Evolutionary conservation across 2,113 vertebrate species (phyloP).

Genomic region (Dermatemys mawii): DNA sequence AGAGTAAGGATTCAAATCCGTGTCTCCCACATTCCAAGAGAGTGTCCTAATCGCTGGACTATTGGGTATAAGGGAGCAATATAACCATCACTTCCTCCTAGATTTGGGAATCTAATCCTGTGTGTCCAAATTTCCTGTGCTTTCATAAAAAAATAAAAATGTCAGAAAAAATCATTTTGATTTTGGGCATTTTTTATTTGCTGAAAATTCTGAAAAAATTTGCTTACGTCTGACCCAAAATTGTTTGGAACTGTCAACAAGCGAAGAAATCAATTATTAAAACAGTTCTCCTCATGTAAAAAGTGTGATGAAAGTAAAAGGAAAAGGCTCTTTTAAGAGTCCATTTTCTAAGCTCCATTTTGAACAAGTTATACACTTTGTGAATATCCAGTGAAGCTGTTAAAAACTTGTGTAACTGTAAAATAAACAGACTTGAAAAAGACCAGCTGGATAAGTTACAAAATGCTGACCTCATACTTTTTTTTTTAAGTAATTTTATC

Average conservation of each 20-base stretch:
- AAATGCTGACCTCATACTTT: slow-evolving; percentile 50
- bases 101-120: not conserved
- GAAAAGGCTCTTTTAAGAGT: not conserved
- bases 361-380: not conserved
- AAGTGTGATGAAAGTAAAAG: not conserved
- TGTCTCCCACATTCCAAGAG: not conserved
- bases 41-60: not conserved
- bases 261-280: too few species aligned
- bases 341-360: not conserved
- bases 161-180: too few species aligned
- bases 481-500: slow-evolving; percentile 56
- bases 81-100: not conserved
- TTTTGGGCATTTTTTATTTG: too few species aligned
- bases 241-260: too few species aligned
- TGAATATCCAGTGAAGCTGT: not conserved
- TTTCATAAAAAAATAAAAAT: not conserved
- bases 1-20: not conserved
- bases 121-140: not conserved
- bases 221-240: not conserved
- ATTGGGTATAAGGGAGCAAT: not conserved
- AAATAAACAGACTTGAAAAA: not conserved
- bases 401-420: slow-evolving; percentile 3
- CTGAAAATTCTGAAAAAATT: not conserved
- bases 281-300: not conserved
- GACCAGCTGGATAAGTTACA: slow-evolving; percentile 43